Evolutionary conservation across 2,113 vertebrate genomes (phyloP), one percentile per base, ranked within the genome.

Genomic region (Conger conger): DNA sequence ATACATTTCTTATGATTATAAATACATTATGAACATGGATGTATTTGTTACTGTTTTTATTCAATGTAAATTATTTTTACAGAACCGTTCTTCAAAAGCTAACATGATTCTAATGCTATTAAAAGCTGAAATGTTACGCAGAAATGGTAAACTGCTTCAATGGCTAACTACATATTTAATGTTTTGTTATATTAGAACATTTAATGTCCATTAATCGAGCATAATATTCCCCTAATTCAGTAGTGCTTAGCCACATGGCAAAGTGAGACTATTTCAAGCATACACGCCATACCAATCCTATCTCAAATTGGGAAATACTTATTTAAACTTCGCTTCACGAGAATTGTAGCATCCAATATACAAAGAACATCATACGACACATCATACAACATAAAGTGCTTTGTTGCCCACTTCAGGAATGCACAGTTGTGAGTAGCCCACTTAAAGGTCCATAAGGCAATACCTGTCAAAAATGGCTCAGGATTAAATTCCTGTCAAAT

Each of bases 351-450:
- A 63, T 63, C 5, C 57, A 63, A 1, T 13, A 73, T 11, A 73
- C 68, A 73, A 73, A 33, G 68, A 73, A n/a, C 27, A 73, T n/a
- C 2, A 33, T 5, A 30, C 27, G 0, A 73, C n/a, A 73, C 68
- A 73, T 33, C 13, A 73, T 11, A 73, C 68, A 73, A 27, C 68
- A 30, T 33, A 9, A 73, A 30, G 68, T 30, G 2, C 68, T 33
- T 33, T 73, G 68, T 73, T 73, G 68, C 68, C 30, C 33, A 73
- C 27, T 33, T 73, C n/a, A 73, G 17, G 35, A 4, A n/a, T 20
- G 53, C 33, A 82, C 16, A 38, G 36, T 63, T 27, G 57, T 33
- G 40, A 73, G 27, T 73, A 86, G 81, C 85, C 85, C 85, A 83
- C 42, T 15, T 83, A 45, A 68, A 30, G n/a, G 27, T 77, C 79